Base-by-base conservation (phyloP, 2,888 invertebrate species). In the Cosmorhoe ocellata region DNA sequence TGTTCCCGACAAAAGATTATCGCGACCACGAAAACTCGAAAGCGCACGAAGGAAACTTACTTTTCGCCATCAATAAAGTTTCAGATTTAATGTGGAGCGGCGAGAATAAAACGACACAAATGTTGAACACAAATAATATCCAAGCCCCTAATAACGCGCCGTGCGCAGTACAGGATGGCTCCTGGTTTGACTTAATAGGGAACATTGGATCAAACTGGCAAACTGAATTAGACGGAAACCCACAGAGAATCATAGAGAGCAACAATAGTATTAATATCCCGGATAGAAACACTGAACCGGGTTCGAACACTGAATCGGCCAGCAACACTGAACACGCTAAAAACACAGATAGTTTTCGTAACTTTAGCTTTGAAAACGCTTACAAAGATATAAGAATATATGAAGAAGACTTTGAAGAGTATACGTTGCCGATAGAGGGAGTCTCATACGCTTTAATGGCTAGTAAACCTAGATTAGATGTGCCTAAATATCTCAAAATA, bases 391-490 rank as follows among this genome's bases (percentile, higher is more conserved):
- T 51, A 4, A 53, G 42, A n/a, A 41, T 53, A 22, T 53, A 53
- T 26, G 53, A 53, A 10, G 52, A 49, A 9, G 53, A 60, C 1
- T 5, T 27, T 0, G 56, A 58, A 1, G 53, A 58, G 3, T 58
- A 58, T 7, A 32, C 2, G 1, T 26, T 48, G 1, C 61, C 61
- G 1, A 48, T 71, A 12, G 33, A 52, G 34, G 59, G 59, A 1
- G 34, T 59, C 0, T 74, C 76, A 0, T 79, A 76, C 14, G 74
- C 74, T 0, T 56, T 64, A 1, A 68, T 75, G 48, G 69, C 69
- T 0, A 69, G 56, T 5, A 58, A 55, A 7, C 61, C 58, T 0
- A 40, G 34, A 1, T 27, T 54, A 0, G 5, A 54, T 1, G 10
- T 50, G 0, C 66, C 72, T 0, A 54, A 63, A 9, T 63, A 53